Base-by-base conservation (phyloP, 2,113 vertebrate genomes). In the Sceloporus undulatus region DNA sequence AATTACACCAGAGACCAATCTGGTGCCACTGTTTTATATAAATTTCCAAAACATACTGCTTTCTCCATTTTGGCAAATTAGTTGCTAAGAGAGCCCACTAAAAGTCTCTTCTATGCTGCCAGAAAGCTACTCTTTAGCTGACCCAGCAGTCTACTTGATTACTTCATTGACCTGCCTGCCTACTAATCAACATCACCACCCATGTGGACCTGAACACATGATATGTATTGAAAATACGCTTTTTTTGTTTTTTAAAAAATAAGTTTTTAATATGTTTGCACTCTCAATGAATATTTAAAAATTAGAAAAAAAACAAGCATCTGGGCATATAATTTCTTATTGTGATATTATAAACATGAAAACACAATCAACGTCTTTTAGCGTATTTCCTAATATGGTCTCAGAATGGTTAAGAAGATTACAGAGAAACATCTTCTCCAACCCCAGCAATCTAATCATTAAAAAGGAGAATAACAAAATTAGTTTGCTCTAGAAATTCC, bases 371-470 rank as follows among this genome's bases (percentile, higher is more conserved):
- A 18, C 38, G 85, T 86, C 78, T 80, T n/a, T 86, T 83, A 91
- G 70, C 34, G 90, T 75, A 71, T 87, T 84, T 84, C 86, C 80
- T 38, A 77, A n/a, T 5, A 29, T 84, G 59, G 38, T 87, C 74
- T 29, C 0, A 0, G 23, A n/a, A 79, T 68, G 59, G 68, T 78
- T 83, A 92, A n/a, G 79, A 86, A 89, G 93, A 92, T 90, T 93
- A 65, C 74, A 82, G 11, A 68, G 90, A 85, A 13, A 85, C 83
- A 90, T 87, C 88, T 62, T 40, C 85, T 91, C 48, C 48, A 84
- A 27, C 84, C 90, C 90, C 29, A 73, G 74, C 76, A 88, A 88
- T 29, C 66, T 88, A 90, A 62, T 87, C 84, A 78, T 9, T 89
- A 86, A 88, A 87, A 52, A 66, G 86, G 62, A 91, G 87, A 87